A percentile compares a stretch with the other conserved stretches of the same genome.
Conservation (phyloP, 2,797 vertebrate species). For the Clarias laeviceps region DNA sequence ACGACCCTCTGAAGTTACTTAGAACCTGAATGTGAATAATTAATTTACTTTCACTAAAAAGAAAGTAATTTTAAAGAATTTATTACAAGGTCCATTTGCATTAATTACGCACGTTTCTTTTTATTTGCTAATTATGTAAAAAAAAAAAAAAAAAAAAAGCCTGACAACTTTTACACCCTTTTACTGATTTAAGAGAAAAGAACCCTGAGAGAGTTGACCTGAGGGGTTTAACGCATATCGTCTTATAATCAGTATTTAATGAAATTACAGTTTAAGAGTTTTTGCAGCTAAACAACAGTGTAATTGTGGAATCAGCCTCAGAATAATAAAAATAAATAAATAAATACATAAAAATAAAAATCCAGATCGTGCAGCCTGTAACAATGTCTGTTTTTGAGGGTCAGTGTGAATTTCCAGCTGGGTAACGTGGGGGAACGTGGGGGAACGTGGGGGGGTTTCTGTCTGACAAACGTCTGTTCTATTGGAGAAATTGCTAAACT, state of each 20-base stretch:
- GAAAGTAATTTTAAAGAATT: neutral
- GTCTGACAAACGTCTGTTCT: slow-evolving; percentile 78
- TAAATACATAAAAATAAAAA: neutral
- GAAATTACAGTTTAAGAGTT: neutral
- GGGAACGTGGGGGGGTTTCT: slow-evolving; percentile 43
- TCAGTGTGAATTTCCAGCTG: slow-evolving; percentile 89
- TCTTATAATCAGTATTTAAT: neutral
- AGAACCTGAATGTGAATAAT: neutral
- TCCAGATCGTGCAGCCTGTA: neutral
- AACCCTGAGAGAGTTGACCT: neutral
- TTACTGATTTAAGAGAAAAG: neutral
- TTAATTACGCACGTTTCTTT: neutral
- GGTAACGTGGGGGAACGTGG: slow-evolving; percentile 66
- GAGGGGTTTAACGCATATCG: neutral
- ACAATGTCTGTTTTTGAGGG: slow-evolving; percentile 35
- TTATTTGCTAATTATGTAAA: neutral
- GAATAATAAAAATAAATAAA: neutral
- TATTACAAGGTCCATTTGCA: neutral
- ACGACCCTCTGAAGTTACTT: neutral
- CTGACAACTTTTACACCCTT: neutral
- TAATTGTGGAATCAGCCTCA: neutral
- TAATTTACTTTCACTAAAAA: neutral
- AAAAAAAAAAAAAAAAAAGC: too few species aligned
- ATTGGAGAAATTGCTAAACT: slow-evolving; percentile 74
- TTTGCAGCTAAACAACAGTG: neutral